phyloP scores from a whole-genome alignment of 2,888 invertebrate genomes.

The Elmis aenea region DNA sequence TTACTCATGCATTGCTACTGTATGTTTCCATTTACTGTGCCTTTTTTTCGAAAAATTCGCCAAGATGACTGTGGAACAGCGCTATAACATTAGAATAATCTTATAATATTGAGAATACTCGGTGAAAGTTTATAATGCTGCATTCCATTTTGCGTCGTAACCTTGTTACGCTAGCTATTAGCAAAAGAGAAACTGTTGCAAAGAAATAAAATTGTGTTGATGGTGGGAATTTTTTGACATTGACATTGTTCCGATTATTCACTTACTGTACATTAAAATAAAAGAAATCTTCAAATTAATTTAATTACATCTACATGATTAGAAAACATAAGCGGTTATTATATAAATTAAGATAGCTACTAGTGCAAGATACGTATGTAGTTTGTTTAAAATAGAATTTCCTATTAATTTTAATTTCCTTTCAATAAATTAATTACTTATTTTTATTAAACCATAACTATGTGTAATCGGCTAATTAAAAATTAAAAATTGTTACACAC shows the following conservation, averaged over 20 bases:
- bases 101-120: constrained; percentile 32
- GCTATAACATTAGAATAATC: too few species aligned
- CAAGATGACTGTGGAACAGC: too few species aligned
- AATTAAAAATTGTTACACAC: too few species aligned
- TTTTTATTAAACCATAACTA: too few species aligned
- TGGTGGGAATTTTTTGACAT: constrained; percentile 17
- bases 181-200: constrained; percentile 38
- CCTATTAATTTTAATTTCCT: too few species aligned
- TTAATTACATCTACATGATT: background rate
- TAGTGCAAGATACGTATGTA: background rate
- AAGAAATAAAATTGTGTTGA: constrained; percentile 16
- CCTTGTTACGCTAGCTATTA: constrained; percentile 41
- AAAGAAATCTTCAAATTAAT: background rate
- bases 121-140: constrained; percentile 44
- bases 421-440: too few species aligned
- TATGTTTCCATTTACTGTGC: too few species aligned
- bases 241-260: constrained; percentile 16
- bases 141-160: constrained; percentile 42
- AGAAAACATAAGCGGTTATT: background rate
- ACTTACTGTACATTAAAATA: too few species aligned
- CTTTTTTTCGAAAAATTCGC: too few species aligned
- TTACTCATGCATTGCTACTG: too few species aligned
- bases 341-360: background rate
- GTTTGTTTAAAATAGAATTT: background rate
- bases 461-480: too few species aligned